phyloP scores from a whole-genome alignment of 2,113 vertebrate species.

The Etheostoma cragini region DNA sequence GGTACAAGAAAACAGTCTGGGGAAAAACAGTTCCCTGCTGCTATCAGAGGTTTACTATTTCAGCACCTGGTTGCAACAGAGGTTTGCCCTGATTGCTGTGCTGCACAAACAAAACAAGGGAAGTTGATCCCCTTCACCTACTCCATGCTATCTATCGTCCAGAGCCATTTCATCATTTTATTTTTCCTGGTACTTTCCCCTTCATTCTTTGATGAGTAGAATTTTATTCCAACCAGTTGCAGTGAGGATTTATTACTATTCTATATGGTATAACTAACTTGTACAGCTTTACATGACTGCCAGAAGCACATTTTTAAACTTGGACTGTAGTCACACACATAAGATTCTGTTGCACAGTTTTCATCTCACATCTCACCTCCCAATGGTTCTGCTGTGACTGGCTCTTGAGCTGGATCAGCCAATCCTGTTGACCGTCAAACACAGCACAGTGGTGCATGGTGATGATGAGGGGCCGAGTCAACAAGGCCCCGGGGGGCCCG shows the following conservation, averaged over 20 bases:
- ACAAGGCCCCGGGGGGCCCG: constrained; percentile 91
- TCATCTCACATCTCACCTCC: constrained; percentile 90
- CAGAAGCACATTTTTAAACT: constrained; percentile 23
- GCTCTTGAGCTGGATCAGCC: constrained; percentile 96
- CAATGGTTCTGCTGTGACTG: constrained; percentile 90
- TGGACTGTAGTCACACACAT: not conserved
- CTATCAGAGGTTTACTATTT: constrained; percentile 52
- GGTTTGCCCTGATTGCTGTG: constrained; percentile 31
- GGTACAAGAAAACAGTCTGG: constrained; percentile 34
- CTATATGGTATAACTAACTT: not conserved
- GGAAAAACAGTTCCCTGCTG: constrained; percentile 30
- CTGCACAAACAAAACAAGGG: constrained; percentile 35
- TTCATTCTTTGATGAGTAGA: constrained; percentile 4
- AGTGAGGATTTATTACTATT: not conserved
- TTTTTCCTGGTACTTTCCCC: not conserved
- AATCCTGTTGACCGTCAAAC: constrained; percentile 92
- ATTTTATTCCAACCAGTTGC: constrained; percentile 1
- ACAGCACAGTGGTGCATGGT: constrained; percentile 97
- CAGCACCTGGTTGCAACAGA: constrained; percentile 42
- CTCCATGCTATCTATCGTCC: constrained; percentile 16
- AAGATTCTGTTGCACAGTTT: not conserved
- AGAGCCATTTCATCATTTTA: constrained; percentile 6
- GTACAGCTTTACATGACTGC: not conserved
- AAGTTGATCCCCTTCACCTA: constrained; percentile 26
- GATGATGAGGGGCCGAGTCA: constrained; percentile 93